Conservation (phyloP, 2,888 invertebrate species). For the Coleophora flavipennella region DNA sequence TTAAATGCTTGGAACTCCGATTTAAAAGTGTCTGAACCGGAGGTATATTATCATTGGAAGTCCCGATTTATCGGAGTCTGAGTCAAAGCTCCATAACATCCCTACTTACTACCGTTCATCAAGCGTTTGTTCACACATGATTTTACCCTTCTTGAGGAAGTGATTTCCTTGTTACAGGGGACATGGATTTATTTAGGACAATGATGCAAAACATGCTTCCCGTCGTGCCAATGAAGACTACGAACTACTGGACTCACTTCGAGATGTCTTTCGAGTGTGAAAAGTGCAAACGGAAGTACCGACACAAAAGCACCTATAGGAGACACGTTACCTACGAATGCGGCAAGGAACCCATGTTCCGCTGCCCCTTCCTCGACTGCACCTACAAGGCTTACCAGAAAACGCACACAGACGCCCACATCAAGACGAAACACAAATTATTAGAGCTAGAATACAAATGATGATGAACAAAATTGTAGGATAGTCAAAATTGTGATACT, state of each 20-base stretch:
- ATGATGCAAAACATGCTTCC: constrained; percentile 67
- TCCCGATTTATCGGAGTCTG: too few relatives aligned
- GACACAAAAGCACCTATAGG: constrained; percentile 80
- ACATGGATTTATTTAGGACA: constrained; percentile 64
- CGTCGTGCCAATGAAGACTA: constrained; percentile 63
- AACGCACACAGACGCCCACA: constrained; percentile 65
- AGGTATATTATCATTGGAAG: too few relatives aligned
- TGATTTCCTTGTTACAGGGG: constrained; percentile 62
- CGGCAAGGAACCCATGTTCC: constrained; percentile 73
- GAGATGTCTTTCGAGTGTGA: constrained; percentile 71
- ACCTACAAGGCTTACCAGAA: constrained; percentile 67
- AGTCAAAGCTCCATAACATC: too few relatives aligned
- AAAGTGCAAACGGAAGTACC: constrained; percentile 81
- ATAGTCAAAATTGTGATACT: constrained; percentile 54
- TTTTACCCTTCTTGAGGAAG: background rate
- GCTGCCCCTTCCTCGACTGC: constrained; percentile 63
- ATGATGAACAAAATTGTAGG: constrained; percentile 30
- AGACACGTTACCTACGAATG: constrained; percentile 80
- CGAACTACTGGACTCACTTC: constrained; percentile 64
- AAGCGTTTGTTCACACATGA: too few relatives aligned
- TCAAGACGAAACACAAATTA: constrained; percentile 65
- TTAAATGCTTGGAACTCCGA: too few relatives aligned
- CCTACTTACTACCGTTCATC: too few relatives aligned
- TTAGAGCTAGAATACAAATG: constrained; percentile 74
- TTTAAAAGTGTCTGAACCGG: too few relatives aligned